Conservation (phyloP, 35 echinoderm and acorn worm species). For the Ptychodera flava region DNA sequence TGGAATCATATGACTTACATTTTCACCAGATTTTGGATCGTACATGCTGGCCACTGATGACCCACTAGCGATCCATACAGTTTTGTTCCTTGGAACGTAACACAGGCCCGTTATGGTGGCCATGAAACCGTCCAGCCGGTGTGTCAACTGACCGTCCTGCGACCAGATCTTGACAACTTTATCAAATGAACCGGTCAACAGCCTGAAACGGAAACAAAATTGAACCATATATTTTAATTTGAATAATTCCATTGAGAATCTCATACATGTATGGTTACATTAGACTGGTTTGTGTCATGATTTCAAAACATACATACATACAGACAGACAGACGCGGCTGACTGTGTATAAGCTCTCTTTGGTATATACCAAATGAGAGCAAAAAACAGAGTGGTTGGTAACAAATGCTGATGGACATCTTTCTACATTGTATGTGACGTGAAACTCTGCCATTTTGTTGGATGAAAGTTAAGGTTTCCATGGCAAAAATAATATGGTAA, state of each 20-base stretch:
- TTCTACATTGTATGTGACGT: too few species aligned
- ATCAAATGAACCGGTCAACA: slow-evolving; percentile 94
- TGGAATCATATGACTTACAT: slow-evolving; percentile 68
- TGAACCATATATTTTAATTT: too few species aligned
- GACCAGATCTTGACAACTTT: slow-evolving; percentile 99
- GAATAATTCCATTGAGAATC: not conserved
- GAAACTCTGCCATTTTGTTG: too few species aligned
- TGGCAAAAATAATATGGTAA: too few species aligned
- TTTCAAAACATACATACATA: too few species aligned
- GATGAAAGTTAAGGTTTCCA: too few species aligned
- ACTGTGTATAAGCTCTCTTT: too few species aligned
- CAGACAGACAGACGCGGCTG: too few species aligned
- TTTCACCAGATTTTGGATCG: slow-evolving; percentile 95
- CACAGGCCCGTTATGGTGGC: slow-evolving; percentile 74
- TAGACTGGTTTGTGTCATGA: too few species aligned
- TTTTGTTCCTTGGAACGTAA: slow-evolving; percentile 94
- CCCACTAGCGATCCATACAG: slow-evolving; percentile 81
- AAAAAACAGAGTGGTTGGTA: too few species aligned
- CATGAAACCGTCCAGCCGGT: slow-evolving; percentile 85
- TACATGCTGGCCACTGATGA: slow-evolving; percentile 55
- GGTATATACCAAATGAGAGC: too few species aligned
- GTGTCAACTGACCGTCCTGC: slow-evolving; percentile 90
- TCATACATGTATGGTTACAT: not conserved
- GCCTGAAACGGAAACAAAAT: slow-evolving; percentile 30
- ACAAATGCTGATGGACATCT: too few species aligned